Conservation (phyloP, 2,888 invertebrate genomes). For the Steinernema carpocapsae region DNA sequence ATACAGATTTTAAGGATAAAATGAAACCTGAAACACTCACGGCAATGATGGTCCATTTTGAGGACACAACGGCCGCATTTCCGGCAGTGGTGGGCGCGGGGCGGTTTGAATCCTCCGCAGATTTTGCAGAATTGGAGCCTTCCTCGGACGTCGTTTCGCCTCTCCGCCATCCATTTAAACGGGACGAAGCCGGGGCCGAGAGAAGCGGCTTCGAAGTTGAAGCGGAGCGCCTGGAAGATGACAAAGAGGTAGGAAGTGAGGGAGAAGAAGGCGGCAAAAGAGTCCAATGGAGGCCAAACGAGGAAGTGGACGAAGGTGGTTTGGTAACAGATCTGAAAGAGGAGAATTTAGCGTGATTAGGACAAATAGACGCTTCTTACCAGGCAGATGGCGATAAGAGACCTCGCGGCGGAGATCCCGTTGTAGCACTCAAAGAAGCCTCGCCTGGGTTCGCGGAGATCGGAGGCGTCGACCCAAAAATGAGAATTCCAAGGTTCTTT, state of each 20-base stretch:
- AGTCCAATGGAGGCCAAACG: neutral
- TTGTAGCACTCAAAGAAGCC: neutral
- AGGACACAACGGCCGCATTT: constrained; percentile 83
- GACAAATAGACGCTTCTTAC: neutral
- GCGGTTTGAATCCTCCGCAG: constrained; percentile 90
- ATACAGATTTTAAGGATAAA: too few species aligned
- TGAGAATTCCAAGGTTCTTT: constrained; percentile 21
- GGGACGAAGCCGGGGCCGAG: neutral
- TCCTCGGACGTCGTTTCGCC: constrained; percentile 73
- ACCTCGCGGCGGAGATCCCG: neutral
- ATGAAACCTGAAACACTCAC: neutral
- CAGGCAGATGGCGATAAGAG: constrained; percentile 8
- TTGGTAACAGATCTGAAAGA: neutral
- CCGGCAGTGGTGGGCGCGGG: constrained; percentile 45
- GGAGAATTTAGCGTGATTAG: neutral
- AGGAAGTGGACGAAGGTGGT: neutral
- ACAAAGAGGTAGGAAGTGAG: neutral
- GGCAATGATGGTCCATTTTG: constrained; percentile 96
- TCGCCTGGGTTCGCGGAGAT: constrained; percentile 14
- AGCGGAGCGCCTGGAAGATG: neutral
- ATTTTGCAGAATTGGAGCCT: constrained; percentile 83
- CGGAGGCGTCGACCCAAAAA: neutral
- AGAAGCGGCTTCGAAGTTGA: constrained; percentile 1
- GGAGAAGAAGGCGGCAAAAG: neutral
- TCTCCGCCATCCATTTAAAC: neutral